Base-by-base conservation (phyloP, 2,113 vertebrate genomes). In the Sterrhoptilus dennistouni region DNA sequence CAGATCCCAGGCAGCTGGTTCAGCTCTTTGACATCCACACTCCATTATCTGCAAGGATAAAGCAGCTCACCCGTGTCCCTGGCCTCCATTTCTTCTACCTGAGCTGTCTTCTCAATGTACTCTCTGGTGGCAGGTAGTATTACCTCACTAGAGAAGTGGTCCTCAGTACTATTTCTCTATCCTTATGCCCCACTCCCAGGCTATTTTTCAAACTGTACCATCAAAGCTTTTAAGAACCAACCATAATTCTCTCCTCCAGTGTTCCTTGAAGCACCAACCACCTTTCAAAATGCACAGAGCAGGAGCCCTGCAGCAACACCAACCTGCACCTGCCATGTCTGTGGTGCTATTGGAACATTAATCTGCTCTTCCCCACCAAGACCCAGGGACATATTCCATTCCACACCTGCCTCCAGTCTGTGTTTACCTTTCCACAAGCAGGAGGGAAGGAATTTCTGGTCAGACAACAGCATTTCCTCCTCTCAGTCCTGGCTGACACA, bases 321-420 rank as follows among this genome's bases (percentile, higher is more conserved):
- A 20, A 2, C 14, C 79, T 6, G 9, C 20, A 25, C 1, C 0
- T 27, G 8, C n/a, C 29, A 1, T 1, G 1, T 5, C 27, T 3
- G 15, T 36, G 5, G 6, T 40, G 33, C 49, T 10, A 1, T 3
- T 17, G 33, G 38, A 56, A 68, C 44, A 70, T 50, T 27, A 22
- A 49, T 56, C 35, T 54, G 44, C 22, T 72, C 16, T 42, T 53
- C 16, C n/a, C n/a, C 70, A 78, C 35, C 56, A 60, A 45, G 5
- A 36, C 7, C 19, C 49, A 56, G 35, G 38, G 14, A 64, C 11
- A 7, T 50, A 35, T 3, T 78, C 21, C n/a, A 35, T 52, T 35
- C 36, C 11, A 12, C 18, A 16, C 11, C 18, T 60, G n/a, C 36
- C 40, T 80, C 36, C 64, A 87, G 21, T 12, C 35, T 72, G 2